These are phyloP conservation scores for Psophia crepitans DNA, from an alignment of 2,113 vertebrate species.

Conservation along the genomic window DNA sequence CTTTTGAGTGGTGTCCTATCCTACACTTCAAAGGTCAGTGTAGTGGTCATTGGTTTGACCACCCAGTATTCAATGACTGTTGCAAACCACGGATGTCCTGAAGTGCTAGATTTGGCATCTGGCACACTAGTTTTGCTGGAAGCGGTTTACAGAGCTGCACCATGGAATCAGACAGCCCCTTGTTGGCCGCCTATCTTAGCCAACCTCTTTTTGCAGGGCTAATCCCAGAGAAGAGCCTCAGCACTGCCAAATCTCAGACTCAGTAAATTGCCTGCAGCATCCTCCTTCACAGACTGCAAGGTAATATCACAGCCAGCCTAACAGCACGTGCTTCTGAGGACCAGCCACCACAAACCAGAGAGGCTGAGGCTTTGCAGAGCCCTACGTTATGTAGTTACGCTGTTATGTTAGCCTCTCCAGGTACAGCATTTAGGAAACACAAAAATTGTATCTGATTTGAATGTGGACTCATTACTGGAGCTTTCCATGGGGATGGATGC, in stretches of 20 bases:
- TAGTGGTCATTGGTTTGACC: neutral
- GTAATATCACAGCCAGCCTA: neutral
- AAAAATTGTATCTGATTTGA: neutral
- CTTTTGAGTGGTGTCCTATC: neutral
- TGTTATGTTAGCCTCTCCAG: neutral
- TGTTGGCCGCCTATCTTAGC: neutral
- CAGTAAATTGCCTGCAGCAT: neutral
- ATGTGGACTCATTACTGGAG: rapidly evolving
- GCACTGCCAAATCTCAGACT: neutral
- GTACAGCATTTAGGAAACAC: neutral
- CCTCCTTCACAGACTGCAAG: neutral
- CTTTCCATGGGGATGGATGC: neutral
- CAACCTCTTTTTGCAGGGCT: neutral
- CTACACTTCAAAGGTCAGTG: neutral
- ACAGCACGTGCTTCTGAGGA: neutral
- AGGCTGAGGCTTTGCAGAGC: neutral
- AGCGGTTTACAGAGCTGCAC: neutral
- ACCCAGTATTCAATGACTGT: neutral
- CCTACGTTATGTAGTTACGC: neutral
- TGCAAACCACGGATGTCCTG: neutral
- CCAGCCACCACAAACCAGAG: neutral
- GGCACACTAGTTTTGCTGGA: neutral
- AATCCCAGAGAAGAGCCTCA: neutral
- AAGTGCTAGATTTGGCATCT: neutral
- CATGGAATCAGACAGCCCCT: neutral